Conservation (phyloP, 2,888 invertebrate genomes). For the Drosophila borealis region DNA sequence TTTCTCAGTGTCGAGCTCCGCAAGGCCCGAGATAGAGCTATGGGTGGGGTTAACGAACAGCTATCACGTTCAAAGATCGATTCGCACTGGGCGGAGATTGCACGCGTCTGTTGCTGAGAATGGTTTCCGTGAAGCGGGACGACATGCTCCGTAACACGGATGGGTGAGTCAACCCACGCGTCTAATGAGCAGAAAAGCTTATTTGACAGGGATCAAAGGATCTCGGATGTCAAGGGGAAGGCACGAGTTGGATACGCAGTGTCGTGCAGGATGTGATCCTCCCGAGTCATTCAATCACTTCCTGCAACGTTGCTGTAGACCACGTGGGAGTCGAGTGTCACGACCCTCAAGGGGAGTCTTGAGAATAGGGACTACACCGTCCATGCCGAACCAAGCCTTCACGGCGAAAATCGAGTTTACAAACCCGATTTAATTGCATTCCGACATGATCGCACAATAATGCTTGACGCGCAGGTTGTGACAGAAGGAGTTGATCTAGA, state of each 20-base stretch:
- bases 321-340: background rate
- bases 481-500: background rate
- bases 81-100: background rate
- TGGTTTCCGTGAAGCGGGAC: conserved; percentile 1
- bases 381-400: no score
- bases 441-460: background rate
- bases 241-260: background rate
- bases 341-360: background rate
- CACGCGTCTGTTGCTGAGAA: conserved; percentile 1
- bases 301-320: background rate
- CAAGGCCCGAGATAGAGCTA: background rate
- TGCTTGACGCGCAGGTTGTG: background rate
- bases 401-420: no score
- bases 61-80: background rate
- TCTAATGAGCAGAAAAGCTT: conserved; percentile 2
- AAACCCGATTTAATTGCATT: no score
- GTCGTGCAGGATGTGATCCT: background rate
- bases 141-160: background rate
- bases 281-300: background rate
- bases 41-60: background rate
- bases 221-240: background rate
- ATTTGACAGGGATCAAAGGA: conserved; percentile 17
- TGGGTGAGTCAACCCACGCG: conserved; percentile 5
- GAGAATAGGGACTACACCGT: background rate
- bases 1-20: no score